These are phyloP conservation scores for Charaxes varanes DNA, from an alignment of 1,140 invertebrate species.

Conservation along the genomic window DNA sequence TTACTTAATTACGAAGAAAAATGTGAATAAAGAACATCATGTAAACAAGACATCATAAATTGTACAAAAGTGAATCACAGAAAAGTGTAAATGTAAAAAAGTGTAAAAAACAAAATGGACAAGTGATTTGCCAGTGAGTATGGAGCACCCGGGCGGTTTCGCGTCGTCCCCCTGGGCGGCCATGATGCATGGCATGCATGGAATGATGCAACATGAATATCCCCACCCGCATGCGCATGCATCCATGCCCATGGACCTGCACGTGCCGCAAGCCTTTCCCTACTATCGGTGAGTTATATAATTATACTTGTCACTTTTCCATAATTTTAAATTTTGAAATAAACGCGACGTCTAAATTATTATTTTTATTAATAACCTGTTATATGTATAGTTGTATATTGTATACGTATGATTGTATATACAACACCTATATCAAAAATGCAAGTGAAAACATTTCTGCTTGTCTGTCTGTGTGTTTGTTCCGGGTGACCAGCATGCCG, in stretches of 20 bases:
- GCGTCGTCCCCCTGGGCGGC: constrained; percentile 82
- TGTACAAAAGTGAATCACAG: constrained; percentile 12
- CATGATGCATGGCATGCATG: constrained; percentile 77
- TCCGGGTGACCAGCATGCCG: no score
- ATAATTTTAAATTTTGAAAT: background rate
- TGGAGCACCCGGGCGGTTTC: constrained; percentile 82
- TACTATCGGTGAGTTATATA: constrained; percentile 85
- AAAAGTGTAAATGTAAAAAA: constrained; percentile 11
- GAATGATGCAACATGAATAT: constrained; percentile 80
- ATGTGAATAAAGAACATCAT: no score
- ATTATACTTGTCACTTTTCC: no score
- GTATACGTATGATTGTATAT: no score
- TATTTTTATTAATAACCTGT: no score
- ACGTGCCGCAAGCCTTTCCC: constrained; percentile 90
- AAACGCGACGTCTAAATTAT: no score
- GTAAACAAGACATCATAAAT: no score
- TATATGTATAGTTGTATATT: no score
- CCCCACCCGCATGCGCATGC: constrained; percentile 71
- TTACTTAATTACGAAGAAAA: no score
- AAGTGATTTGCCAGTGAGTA: constrained; percentile 39
- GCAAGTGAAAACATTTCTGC: no score
- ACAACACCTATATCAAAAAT: no score
- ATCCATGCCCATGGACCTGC: constrained; percentile 84
- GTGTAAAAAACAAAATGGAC: constrained; percentile 25
- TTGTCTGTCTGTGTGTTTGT: no score